Evolutionary conservation across 2,113 vertebrate genomes (phyloP).

Genomic region (Aspidoscelis tigris): DNA sequence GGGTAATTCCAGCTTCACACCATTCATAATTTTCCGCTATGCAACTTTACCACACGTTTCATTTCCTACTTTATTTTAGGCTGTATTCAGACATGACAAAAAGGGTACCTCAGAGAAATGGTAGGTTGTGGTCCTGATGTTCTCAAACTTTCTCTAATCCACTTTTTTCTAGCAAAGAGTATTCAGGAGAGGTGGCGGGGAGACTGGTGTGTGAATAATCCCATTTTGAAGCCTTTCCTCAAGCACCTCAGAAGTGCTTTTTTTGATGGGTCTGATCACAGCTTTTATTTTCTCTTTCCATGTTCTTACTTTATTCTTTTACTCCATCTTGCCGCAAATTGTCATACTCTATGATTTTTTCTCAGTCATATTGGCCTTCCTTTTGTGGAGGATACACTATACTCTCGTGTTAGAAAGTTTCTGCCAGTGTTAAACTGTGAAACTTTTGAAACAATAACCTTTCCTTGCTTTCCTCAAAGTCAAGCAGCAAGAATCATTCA

Average conservation of each 20-base stretch:
- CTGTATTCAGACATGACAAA: too few species aligned
- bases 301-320: not conserved
- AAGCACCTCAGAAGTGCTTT: too few species aligned
- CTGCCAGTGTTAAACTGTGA: not conserved
- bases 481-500: not conserved
- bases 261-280: too few species aligned
- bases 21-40: not conserved
- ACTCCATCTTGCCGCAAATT: not conserved
- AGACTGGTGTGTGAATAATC: too few species aligned
- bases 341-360: not conserved
- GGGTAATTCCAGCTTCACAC: not conserved
- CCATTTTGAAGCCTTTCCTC: too few species aligned
- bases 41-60: not conserved
- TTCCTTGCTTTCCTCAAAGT: not conserved
- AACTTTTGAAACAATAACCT: not conserved
- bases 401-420: not conserved
- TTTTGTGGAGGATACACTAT: not conserved
- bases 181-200: too few species aligned
- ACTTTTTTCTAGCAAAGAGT: too few species aligned
- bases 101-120: too few species aligned
- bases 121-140: too few species aligned
- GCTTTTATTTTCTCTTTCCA: not conserved
- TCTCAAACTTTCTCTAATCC: too few species aligned
- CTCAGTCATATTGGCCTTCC: not conserved
- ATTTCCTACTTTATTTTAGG: not conserved